Evolutionary conservation across 2,888 invertebrate genomes (phyloP), one percentile per base, ranked within the genome.

Genomic region (Epirrhoe alternata): DNA sequence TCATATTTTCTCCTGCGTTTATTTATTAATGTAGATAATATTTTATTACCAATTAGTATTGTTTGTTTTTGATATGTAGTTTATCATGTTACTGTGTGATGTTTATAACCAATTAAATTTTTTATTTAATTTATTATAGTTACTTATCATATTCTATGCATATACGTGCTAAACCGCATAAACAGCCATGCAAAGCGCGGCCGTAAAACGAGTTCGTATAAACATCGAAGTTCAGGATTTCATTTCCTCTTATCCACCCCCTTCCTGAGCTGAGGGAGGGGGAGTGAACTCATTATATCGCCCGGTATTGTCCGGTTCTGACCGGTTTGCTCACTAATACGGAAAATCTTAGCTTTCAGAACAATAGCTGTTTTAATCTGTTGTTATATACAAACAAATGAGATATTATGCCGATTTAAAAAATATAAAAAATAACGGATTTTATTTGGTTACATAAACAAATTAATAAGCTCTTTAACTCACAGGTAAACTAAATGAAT

Each of bases 171-270:
- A 66, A 2, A 42, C n/a, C 33, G 12, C 54, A 71, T 73, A 74
- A 77, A 77, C 74, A 72, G 74, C 69, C 3, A 10, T 12, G 38
- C 38, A 72, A 79, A 77, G 78, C 78, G 75, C 69, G 72, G 74
- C 60, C 74, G 73, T 71, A 80, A 79, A 76, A 66, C 61, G 72
- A 75, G 72, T 75, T 78, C 71, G 75, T 82, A 79, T 82, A 83
- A 82, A 83, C 81, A 83, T 84, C 78, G 80, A 83, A 86, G 83
- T 86, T 86, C 75, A 74, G 80, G 75, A 79, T 83, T 85, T 82
- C 80, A 83, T 85, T 84, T 84, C 84, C 85, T 77, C 76, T 78
- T 63, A 61, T 64, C 59, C 70, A 56, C 66, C 69, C 64, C 63
- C 42, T 68, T 60, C 60, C 65, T 52, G 63, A 59, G 52, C 55